Percentiles rank a stretch among this genome's conserved stretches.
Evolutionary conservation across 1,140 invertebrate genomes (phyloP).

Genomic region (Andricus grossulariae): DNA sequence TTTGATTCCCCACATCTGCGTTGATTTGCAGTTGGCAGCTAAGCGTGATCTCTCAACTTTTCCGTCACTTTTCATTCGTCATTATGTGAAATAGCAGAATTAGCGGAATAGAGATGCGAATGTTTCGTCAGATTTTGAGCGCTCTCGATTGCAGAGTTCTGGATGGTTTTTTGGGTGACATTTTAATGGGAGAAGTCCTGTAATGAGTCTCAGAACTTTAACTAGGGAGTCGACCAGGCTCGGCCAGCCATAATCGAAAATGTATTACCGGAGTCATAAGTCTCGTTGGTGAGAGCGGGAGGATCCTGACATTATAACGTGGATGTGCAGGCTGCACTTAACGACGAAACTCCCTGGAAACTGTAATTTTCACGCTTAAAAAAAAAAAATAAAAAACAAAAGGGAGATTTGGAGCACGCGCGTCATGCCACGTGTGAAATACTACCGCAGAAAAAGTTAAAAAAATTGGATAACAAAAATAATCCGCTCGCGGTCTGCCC

Average conservation of each 20-base stretch:
- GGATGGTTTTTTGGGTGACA: too few species aligned
- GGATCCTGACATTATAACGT: constrained; percentile 61
- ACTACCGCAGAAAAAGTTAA: constrained; percentile 48
- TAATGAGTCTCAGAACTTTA: constrained; percentile 47
- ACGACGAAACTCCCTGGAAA: constrained; percentile 72
- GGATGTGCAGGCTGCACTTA: constrained; percentile 74
- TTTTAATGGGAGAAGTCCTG: too few species aligned
- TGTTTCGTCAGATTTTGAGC: too few species aligned
- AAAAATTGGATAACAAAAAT: constrained; percentile 49
- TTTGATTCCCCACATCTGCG: too few species aligned
- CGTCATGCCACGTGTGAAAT: constrained; percentile 56
- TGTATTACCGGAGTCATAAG: constrained; percentile 69
- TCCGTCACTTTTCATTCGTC: too few species aligned
- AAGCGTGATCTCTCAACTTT: too few species aligned
- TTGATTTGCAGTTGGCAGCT: too few species aligned
- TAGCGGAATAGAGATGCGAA: too few species aligned
- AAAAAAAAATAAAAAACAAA: constrained; percentile 51
- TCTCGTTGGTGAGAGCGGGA: constrained; percentile 59
- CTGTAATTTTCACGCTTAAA: constrained; percentile 69
- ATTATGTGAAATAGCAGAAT: too few species aligned
- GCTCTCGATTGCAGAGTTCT: too few species aligned
- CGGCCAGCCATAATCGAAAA: constrained; percentile 66
- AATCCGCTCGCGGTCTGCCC: background rate
- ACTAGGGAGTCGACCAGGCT: constrained; percentile 42
- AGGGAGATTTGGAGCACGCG: constrained; percentile 52